Percentiles rank a stretch among this genome's conserved stretches.
Conservation (phyloP, 2,888 invertebrate genomes). For the Thecocarcelia acutangulata region DNA sequence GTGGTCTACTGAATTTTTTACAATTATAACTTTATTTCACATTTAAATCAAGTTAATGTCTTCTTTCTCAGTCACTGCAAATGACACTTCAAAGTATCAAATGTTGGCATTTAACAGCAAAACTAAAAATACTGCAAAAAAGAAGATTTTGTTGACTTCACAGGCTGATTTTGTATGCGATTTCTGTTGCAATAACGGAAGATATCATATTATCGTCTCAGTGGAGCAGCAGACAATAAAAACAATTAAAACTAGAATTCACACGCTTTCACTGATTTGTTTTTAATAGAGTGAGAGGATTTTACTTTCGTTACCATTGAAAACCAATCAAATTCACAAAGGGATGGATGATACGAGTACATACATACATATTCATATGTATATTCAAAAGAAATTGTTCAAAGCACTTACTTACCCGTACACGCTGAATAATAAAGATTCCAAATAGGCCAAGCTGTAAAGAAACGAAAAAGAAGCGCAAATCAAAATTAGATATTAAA, state of each 20-base stretch:
- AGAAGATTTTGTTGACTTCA: conserved; percentile 30
- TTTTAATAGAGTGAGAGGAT: conserved; percentile 2
- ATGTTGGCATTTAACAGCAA: conserved; percentile 46
- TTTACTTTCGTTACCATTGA: conserved; percentile 53
- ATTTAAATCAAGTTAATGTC: conserved; percentile 65
- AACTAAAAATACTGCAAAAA: conserved; percentile 11
- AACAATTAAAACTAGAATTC: conserved; percentile 73
- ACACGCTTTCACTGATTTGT: conserved; percentile 80
- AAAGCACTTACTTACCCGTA: conserved; percentile 18
- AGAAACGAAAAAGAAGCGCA: conserved; percentile 6
- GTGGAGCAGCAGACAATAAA: conserved; percentile 40
- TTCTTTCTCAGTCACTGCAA: conserved; percentile 48
- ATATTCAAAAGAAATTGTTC: background rate
- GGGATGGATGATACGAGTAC: background rate
- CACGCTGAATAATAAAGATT: background rate
- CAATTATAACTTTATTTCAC: conserved; percentile 57
- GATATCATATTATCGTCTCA: conserved; percentile 60
- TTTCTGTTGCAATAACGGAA: conserved; percentile 57
- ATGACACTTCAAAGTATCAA: conserved; percentile 52
- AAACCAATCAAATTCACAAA: conserved; percentile 37
- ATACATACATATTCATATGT: no score
- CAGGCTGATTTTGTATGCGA: conserved; percentile 38
- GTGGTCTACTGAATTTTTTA: conserved; percentile 63
- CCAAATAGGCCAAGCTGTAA: conserved; percentile 16
- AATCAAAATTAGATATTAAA: conserved; percentile 12